Evolutionary conservation across 2,888 invertebrate genomes (phyloP), one percentile per base, ranked within the genome.

Genomic region (Galerucella pusilla): DNA sequence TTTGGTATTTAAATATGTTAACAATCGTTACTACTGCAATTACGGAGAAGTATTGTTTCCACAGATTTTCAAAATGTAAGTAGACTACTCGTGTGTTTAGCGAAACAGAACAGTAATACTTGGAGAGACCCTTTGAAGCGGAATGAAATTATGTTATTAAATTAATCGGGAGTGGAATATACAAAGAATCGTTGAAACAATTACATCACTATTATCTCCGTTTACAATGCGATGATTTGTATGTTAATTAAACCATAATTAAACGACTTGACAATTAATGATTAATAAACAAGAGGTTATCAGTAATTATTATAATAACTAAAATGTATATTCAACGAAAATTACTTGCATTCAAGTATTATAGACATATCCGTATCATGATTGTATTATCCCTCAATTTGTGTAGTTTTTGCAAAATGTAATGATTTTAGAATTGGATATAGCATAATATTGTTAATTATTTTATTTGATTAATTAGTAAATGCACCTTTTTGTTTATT

Each of bases 271-370:
- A 49, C 20, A 57, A 57, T 57, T 20, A 20, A 7, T 20, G 20
- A 20, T 57, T 57, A 20, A 57, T 10, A 20, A n/a, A 57, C 57
- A 57, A 57, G 11, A 57, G 57, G 57, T 57, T 57, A 57, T 57
- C 57, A 57, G 16, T 20, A 57, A 16, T 20, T 52, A 52, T 52
- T 20, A 14, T 7, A 16, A 54, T 1, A 54, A 6, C 14, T 54
- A 6, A 54, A 6, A n/a, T n/a, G 54, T 49, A 49, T 49, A 11
- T 49, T 0, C 2, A 6, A n/a, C 4, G 52, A 52, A n/a, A 2
- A 52, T 52, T n/a, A 52, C 11, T 52, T 52, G n/a, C n/a, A n/a
- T 5, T 14, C 2, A 14, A 52, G 11, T 52, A 5, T 52, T n/a
- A n/a, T n/a, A 52, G n/a, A 1, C 52, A 52, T 12, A 52, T 12